These are phyloP conservation scores for Coelinius sp. DNA, from an alignment of 2,888 invertebrate genomes.

Conservation along the genomic window DNA sequence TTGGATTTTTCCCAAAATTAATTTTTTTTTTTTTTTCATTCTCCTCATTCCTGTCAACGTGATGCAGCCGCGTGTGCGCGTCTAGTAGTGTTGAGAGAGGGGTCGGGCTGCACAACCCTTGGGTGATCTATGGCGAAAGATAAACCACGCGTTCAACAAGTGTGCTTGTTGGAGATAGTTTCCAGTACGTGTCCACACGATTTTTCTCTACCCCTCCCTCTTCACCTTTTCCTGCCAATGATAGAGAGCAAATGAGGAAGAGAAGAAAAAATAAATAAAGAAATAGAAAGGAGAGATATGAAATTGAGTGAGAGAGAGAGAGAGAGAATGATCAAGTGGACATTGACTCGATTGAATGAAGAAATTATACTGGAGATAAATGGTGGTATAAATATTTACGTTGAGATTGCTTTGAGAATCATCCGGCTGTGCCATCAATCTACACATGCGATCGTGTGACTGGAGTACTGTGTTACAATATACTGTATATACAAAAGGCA, in stretches of 20 bases:
- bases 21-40: not conserved
- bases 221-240: slow-evolving; percentile 10
- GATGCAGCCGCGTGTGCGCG: slow-evolving; percentile 13
- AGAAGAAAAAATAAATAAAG: too few relatives aligned
- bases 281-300: too few relatives aligned
- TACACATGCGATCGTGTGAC: slow-evolving; percentile 12
- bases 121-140: slow-evolving; percentile 69
- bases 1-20: not conserved
- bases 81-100: slow-evolving; percentile 38
- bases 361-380: slow-evolving; percentile 19
- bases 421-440: slow-evolving; percentile 8
- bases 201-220: slow-evolving; percentile 11
- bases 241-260: not conserved
- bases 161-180: slow-evolving; percentile 64
- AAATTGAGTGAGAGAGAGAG: not conserved
- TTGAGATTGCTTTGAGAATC: slow-evolving; percentile 24
- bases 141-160: slow-evolving; percentile 71
- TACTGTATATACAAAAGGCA: slow-evolving; percentile 16
- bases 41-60: not conserved
- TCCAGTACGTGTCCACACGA: slow-evolving; percentile 6
- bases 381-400: slow-evolving; percentile 18
- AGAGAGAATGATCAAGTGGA: not conserved
- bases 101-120: slow-evolving; percentile 50
- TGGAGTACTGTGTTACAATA: slow-evolving; percentile 12
- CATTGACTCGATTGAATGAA: slow-evolving; percentile 21